Conservation (phyloP, 1,140 invertebrate species). For the Leptonema lineaticorne region DNA sequence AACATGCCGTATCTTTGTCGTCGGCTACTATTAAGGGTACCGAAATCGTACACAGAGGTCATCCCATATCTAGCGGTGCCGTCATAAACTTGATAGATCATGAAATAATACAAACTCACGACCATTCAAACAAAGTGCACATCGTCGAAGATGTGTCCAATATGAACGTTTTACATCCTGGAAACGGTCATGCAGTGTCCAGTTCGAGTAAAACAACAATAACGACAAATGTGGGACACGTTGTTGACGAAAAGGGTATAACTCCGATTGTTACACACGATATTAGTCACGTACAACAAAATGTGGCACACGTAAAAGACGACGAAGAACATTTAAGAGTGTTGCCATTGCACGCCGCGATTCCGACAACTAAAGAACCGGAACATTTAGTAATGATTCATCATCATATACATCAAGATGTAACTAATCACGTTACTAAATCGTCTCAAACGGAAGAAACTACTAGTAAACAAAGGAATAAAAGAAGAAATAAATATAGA, state of each 20-base stretch:
- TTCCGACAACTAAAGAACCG: background rate
- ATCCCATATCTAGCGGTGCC: slow-evolving; percentile 22
- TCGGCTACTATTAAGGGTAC: slow-evolving; percentile 15
- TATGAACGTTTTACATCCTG: slow-evolving; percentile 13
- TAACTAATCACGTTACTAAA: background rate
- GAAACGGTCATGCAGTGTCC: slow-evolving; percentile 18
- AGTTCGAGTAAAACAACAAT: slow-evolving; percentile 30
- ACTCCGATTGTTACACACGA: slow-evolving; percentile 29
- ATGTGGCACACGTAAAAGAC: slow-evolving; percentile 22
- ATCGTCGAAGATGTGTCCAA: slow-evolving; percentile 9
- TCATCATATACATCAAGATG: too few species aligned
- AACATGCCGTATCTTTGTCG: slow-evolving; percentile 16
- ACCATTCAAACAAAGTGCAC: slow-evolving; percentile 10
- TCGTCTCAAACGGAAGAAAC: background rate
- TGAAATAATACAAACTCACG: slow-evolving; percentile 29
- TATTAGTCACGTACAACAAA: slow-evolving; percentile 15
- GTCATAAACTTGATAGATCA: slow-evolving; percentile 30
- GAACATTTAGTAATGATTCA: background rate
- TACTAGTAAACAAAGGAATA: background rate
- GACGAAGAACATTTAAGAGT: slow-evolving; percentile 18
- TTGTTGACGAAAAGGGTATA: slow-evolving; percentile 27
- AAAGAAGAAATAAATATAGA: slow-evolving; percentile 27
- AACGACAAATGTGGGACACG: slow-evolving; percentile 29
- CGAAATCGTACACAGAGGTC: slow-evolving; percentile 23
- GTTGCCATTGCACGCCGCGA: slow-evolving; percentile 21